Conservation (phyloP, 2,888 invertebrate species). For the Disparrhopalites patrizii region DNA sequence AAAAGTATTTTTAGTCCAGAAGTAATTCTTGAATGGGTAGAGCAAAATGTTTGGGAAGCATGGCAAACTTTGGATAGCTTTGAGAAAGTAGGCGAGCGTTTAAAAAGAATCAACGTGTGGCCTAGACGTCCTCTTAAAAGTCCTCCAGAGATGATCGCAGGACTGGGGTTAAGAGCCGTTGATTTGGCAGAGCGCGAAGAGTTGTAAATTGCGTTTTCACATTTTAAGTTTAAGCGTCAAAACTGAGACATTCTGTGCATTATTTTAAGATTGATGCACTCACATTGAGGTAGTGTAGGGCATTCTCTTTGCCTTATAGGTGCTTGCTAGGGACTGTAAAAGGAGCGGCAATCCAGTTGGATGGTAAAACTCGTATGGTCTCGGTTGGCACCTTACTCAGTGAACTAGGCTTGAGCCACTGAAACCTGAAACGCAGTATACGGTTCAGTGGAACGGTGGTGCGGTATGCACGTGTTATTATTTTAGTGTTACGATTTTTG, state of each 20-base stretch:
- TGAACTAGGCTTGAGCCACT: too few species aligned
- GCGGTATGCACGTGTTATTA: too few species aligned
- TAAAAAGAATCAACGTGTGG: constrained; percentile 41
- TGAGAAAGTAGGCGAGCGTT: constrained; percentile 41
- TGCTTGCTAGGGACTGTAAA: not conserved
- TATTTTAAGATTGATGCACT: not conserved
- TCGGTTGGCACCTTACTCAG: too few species aligned
- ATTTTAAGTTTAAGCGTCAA: too few species aligned
- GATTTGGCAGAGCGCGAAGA: constrained; percentile 38
- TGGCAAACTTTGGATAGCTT: constrained; percentile 43
- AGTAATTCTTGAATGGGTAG: constrained; percentile 46
- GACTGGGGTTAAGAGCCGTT: constrained; percentile 38
- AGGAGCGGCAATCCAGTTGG: too few species aligned
- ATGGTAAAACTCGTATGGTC: too few species aligned
- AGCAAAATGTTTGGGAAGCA: constrained; percentile 47
- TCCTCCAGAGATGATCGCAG: constrained; percentile 42
- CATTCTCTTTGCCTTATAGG: not conserved
- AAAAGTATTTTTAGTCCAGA: constrained; percentile 38
- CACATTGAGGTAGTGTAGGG: not conserved
- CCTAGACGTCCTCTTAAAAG: constrained; percentile 42
- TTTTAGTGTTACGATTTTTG: too few species aligned
- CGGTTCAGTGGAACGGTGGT: too few species aligned
- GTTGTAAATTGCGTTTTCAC: constrained; percentile 20
- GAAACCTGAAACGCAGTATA: too few species aligned
- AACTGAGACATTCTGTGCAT: too few species aligned